Evolutionary conservation across 1,140 invertebrate species (phyloP), one percentile per base, ranked within the genome.

Genomic region (Cephus cinctus): DNA sequence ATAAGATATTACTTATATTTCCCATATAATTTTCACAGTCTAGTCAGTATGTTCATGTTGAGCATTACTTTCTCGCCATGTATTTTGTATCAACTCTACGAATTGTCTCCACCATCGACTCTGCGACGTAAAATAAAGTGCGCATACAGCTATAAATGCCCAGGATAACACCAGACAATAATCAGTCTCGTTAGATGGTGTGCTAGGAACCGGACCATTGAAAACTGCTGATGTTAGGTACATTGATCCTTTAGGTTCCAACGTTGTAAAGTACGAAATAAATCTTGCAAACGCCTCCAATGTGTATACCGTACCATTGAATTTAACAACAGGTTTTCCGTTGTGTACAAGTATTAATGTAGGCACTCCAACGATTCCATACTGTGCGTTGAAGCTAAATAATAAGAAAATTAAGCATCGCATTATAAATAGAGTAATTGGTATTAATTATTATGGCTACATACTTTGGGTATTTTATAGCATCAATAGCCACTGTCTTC

Each of bases 341-440:
- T 96, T 96, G 66, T 98, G 94, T 61, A 97, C 93, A 43, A 98
- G 79, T 73, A 97, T 83, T 8, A 98, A 69, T 23, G 93, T 95
- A 27, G 94, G 94, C 18, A 97, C 88, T 14, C 91, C 92, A n/a
- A 95, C 86, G 52, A 96, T 90, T 14, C 94, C 94, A 79, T 93
- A 95, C 63, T 93, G 88, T 0, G 92, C 90, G 75, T 96, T 96
- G 22, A 94, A 88, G 35, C 87, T 84, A 56, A 56, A 44, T 20
- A 35, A 21, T 32, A 32, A 41, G 30, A 48, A 43, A 41, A 43
- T 16, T 38, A 35, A 49, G 20, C 6, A 23, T 15, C 43, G 27
- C 8, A 31, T 6, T 23, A 41, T 35, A 12, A 3, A 41, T 19
- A 27, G 23, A n/a, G 14, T 19, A n/a, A 34, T 14, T 5, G 6